Evolutionary conservation across 2,888 invertebrate species (phyloP).

Genomic region (Drosophila borborema): DNA sequence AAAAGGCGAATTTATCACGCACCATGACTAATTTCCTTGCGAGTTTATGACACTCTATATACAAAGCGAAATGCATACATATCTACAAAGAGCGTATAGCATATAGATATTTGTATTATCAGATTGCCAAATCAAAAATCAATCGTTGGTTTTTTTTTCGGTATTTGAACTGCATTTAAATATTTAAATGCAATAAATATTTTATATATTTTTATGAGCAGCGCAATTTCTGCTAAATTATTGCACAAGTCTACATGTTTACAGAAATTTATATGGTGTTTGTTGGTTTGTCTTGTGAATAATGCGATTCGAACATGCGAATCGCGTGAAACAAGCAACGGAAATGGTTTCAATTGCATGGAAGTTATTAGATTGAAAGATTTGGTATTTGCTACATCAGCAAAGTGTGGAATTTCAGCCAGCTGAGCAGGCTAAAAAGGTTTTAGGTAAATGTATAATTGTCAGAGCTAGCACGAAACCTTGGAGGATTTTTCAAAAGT

Average conservation of each 20-base stretch:
- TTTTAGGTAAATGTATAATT: too few relatives aligned
- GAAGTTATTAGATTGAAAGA: background rate
- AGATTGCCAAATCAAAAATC: conserved; percentile 37
- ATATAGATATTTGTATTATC: conserved; percentile 13
- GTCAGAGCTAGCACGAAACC: too few relatives aligned
- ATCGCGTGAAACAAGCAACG: background rate
- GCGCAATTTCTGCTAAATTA: conserved; percentile 66
- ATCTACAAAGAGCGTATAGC: background rate
- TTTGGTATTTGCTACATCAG: background rate
- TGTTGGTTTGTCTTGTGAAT: conserved; percentile 51
- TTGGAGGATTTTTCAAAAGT: too few relatives aligned
- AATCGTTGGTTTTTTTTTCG: background rate
- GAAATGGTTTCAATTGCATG: conserved; percentile 5
- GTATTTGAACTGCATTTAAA: conserved; percentile 39
- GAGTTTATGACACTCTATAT: conserved; percentile 70
- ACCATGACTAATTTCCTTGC: conserved; percentile 72
- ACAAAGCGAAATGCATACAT: background rate
- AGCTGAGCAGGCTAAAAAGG: background rate
- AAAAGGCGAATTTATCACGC: conserved; percentile 79
- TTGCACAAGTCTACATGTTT: conserved; percentile 52
- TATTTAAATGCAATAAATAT: conserved; percentile 76
- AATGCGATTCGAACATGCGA: conserved; percentile 62
- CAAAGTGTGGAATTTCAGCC: background rate
- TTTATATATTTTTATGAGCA: conserved; percentile 67
- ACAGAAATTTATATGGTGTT: conserved; percentile 54